Conservation (phyloP, 2,888 invertebrate genomes). For the Dryadula phaetusa region DNA sequence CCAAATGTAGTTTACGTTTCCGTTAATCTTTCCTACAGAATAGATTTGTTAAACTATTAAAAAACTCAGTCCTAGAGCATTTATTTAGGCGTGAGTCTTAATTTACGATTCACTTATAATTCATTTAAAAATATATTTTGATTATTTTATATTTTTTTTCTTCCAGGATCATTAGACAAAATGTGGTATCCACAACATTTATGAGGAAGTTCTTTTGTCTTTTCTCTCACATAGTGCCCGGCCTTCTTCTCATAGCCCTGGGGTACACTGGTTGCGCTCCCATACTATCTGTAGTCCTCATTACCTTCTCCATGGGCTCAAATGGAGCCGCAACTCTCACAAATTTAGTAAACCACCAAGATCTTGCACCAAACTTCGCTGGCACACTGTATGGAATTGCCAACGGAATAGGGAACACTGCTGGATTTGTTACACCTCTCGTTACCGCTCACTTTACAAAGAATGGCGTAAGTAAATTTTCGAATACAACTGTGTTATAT, state of each 20-base stretch:
- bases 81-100: no score
- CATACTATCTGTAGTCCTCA: conserved; percentile 86
- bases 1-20: no score
- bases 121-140: background rate
- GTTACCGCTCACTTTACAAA: conserved; percentile 87
- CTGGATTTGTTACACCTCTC: conserved; percentile 89
- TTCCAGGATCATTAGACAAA: conserved; percentile 78
- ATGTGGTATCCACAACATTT: conserved; percentile 76
- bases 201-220: conserved; percentile 87
- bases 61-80: no score
- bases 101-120: background rate
- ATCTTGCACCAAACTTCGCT: conserved; percentile 91
- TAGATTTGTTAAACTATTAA: no score
- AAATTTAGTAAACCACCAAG: conserved; percentile 87
- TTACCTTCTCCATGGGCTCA: conserved; percentile 87
- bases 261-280: conserved; percentile 86
- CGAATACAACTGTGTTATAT: background rate
- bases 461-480: conserved; percentile 74
- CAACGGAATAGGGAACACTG: conserved; percentile 88
- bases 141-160: background rate
- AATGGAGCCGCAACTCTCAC: conserved; percentile 86
- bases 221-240: conserved; percentile 85
- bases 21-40: no score
- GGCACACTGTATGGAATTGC: conserved; percentile 91
- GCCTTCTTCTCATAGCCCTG: conserved; percentile 78